Percentiles rank a stretch among this genome's conserved stretches.
Conservation (phyloP, 2,113 vertebrate species). For the Dendrocopos noguchii region DNA sequence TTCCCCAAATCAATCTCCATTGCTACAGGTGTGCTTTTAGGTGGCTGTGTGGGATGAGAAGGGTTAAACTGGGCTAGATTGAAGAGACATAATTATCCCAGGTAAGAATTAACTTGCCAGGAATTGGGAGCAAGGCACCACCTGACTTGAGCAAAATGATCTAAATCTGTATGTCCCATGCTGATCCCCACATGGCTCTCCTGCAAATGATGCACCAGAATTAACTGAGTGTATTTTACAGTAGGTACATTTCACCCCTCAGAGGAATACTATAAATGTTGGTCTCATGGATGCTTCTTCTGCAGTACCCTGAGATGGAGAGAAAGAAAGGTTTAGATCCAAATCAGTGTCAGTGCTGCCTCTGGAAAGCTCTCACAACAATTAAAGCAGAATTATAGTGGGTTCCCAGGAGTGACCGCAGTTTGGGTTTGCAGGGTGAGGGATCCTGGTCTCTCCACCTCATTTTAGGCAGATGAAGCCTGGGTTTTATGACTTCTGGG, state of each 20-base stretch:
- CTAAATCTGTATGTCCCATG: conserved; percentile 46
- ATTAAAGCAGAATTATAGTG: conserved; percentile 22
- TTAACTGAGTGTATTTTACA: conserved; percentile 58
- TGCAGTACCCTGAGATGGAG: background rate
- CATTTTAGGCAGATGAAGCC: background rate
- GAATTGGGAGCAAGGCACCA: conserved; percentile 59
- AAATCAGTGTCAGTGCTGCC: conserved; percentile 16
- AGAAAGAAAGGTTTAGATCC: background rate
- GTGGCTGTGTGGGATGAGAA: rapidly evolving
- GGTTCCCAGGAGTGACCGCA: background rate
- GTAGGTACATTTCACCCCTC: conserved; percentile 65
- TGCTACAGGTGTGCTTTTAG: rapidly evolving
- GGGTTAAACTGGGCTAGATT: conserved; percentile 6
- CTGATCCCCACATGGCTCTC: background rate
- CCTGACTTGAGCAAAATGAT: background rate
- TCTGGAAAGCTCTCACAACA: conserved; percentile 59
- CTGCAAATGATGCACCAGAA: conserved; percentile 48
- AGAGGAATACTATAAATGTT: conserved; percentile 60
- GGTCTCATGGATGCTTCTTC: background rate
- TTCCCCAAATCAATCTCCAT: background rate
- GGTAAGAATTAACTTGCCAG: conserved; percentile 39
- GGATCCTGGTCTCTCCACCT: background rate
- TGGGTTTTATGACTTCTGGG: conserved; percentile 29
- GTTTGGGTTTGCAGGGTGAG: background rate
- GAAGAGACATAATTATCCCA: conserved; percentile 32